A percentile compares a stretch with the other conserved stretches of the same genome.
These are phyloP conservation scores for Tachina fera DNA, from an alignment of 2,888 invertebrate genomes.

Conservation along the genomic window DNA sequence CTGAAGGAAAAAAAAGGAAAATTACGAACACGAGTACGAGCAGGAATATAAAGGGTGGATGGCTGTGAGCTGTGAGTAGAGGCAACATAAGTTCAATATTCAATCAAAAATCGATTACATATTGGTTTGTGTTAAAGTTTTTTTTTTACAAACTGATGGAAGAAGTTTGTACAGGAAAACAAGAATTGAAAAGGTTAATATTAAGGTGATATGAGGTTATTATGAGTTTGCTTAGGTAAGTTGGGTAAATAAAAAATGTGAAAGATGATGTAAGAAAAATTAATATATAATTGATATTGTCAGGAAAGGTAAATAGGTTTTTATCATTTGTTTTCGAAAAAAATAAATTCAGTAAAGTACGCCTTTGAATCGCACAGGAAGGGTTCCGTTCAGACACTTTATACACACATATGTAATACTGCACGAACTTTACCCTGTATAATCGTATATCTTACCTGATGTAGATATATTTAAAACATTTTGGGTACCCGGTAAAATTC, in stretches of 20 bases:
- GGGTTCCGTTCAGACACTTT: too few relatives aligned
- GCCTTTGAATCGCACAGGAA: too few relatives aligned
- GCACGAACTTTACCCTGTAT: too few relatives aligned
- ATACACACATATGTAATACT: too few relatives aligned
- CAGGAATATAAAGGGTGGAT: constrained; percentile 20
- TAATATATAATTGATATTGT: neutral
- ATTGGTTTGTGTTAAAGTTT: constrained; percentile 67
- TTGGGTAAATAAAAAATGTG: neutral
- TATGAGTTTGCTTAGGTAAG: neutral
- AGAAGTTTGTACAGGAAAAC: constrained; percentile 17
- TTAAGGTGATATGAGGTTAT: constrained; percentile 41
- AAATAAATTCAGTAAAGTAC: too few relatives aligned
- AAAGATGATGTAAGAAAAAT: neutral
- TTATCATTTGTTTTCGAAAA: too few relatives aligned
- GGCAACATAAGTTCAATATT: constrained; percentile 78
- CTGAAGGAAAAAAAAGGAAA: neutral
- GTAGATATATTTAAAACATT: too few relatives aligned
- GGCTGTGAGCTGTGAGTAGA: constrained; percentile 67
- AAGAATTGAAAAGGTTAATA: constrained; percentile 27
- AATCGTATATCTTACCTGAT: too few relatives aligned
- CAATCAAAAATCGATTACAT: constrained; percentile 83
- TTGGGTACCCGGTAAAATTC: too few relatives aligned
- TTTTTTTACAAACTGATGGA: constrained; percentile 42
- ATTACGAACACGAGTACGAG: neutral
- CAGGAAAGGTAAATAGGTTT: too few relatives aligned